Evolutionary conservation across 2,797 vertebrate genomes (phyloP), one percentile per base, ranked within the genome.

Genomic region (Microchirus variegatus): DNA sequence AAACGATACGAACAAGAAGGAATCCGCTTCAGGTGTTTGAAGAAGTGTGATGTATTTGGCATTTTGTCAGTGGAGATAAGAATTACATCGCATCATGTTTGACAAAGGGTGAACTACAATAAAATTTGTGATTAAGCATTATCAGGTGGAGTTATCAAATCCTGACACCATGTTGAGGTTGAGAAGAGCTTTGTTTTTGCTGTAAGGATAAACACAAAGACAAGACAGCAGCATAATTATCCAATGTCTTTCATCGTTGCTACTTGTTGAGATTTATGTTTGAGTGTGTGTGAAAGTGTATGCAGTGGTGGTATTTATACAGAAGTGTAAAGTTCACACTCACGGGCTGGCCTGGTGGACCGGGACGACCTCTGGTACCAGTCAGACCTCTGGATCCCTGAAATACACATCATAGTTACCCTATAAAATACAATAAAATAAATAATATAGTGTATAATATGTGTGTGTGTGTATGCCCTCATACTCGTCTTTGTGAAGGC

Each of bases 381-480:
- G 94, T 88, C 44, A 96, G 86, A 72, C 96, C 96, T 85, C 96
- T 91, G 17, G 93, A 89, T 57, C 96, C 96, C 96, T 96, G 73
- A 35, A 50, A 50, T 8, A 43, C 42, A 43, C 15, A 43, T 46
- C 22, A 35, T 26, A 31, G 10, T 31, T n/a, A 35, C 3, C 15
- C n/a, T n/a, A n/a, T n/a, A n/a, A n/a, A n/a, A 64, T 11, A 16
- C 26, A 43, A 36, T 50, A 2, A 43, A 1, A 52, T 18, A 53
- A 17, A 43, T n/a, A n/a, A n/a, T n/a, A n/a, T n/a, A n/a, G n/a
- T n/a, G n/a, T n/a, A 52, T 0, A 13, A 2, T 4, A 48, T n/a
- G 22, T 14, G 0, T 41, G 8, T 35, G 26, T 41, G 35, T 53
- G 14, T 38, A 17, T 43, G 26, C 10, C 16, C 1, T 22, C 3